phyloP scores from a whole-genome alignment of 1,140 invertebrate species.

The Ptiloglossa arizonensis region DNA sequence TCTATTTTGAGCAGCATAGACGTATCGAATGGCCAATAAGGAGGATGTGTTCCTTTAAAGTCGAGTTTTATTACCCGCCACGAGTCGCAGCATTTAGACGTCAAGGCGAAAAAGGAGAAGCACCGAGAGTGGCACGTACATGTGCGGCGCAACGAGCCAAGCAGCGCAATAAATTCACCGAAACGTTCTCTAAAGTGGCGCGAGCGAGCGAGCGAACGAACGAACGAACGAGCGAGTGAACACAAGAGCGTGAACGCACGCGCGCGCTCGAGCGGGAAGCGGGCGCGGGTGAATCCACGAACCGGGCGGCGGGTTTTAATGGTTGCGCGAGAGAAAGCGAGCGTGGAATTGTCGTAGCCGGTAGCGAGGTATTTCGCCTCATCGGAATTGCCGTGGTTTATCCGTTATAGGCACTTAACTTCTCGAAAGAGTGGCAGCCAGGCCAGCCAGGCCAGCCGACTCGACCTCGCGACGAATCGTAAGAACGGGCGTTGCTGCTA shows the following conservation, averaged over 20 bases:
- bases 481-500: too few relatives aligned
- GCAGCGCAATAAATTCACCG: slow-evolving; percentile 51
- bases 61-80: slow-evolving; percentile 6
- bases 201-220: slow-evolving; percentile 18
- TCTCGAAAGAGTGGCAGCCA: slow-evolving; percentile 20
- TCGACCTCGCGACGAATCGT: slow-evolving; percentile 36
- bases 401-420: slow-evolving; percentile 41
- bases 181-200: slow-evolving; percentile 34
- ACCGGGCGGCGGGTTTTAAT: slow-evolving; percentile 32
- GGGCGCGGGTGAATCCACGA: not conserved
- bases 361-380: slow-evolving; percentile 33
- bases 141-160: not conserved
- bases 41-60: not conserved
- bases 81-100: slow-evolving; percentile 15
- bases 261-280: too few relatives aligned
- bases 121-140: not conserved
- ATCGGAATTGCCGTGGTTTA: slow-evolving; percentile 56
- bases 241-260: too few relatives aligned
- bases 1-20: not conserved
- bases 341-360: slow-evolving; percentile 14
- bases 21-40: not conserved
- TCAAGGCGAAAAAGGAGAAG: not conserved
- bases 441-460: not conserved
- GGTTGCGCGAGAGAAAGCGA: slow-evolving; percentile 49
- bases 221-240: slow-evolving; percentile 31